Evolutionary conservation across 2,113 vertebrate species (phyloP).

Genomic region (Glareola pratincola): DNA sequence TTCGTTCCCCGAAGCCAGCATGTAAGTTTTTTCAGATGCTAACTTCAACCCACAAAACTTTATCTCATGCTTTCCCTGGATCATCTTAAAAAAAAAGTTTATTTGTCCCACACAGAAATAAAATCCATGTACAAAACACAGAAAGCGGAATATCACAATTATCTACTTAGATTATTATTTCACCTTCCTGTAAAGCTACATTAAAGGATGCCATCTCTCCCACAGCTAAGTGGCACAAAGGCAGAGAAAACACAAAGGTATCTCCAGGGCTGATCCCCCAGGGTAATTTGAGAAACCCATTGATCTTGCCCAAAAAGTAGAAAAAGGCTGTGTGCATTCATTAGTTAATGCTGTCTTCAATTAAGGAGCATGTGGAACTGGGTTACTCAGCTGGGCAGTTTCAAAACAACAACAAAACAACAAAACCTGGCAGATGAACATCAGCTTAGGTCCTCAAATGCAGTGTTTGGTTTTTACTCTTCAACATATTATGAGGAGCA

Average conservation of each 20-base stretch:
- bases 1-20: background rate
- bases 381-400: background rate
- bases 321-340: background rate
- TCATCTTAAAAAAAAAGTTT: background rate
- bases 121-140: background rate
- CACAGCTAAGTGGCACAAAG: background rate
- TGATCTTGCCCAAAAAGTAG: background rate
- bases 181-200: background rate
- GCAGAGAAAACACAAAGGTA: background rate
- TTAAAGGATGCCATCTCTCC: background rate
- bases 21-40: background rate
- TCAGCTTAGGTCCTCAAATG: background rate
- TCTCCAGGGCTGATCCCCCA: background rate
- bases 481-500: background rate
- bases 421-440: background rate
- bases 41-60: background rate
- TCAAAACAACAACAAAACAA: background rate
- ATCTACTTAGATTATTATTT: background rate
- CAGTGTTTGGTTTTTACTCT: background rate
- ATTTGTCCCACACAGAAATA: background rate
- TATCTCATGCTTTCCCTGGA: background rate
- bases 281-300: background rate
- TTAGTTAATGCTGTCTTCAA: background rate
- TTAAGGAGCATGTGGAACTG: background rate
- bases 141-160: background rate